Conservation (phyloP, 2,113 vertebrate species). For the Macaca fascicularis region DNA sequence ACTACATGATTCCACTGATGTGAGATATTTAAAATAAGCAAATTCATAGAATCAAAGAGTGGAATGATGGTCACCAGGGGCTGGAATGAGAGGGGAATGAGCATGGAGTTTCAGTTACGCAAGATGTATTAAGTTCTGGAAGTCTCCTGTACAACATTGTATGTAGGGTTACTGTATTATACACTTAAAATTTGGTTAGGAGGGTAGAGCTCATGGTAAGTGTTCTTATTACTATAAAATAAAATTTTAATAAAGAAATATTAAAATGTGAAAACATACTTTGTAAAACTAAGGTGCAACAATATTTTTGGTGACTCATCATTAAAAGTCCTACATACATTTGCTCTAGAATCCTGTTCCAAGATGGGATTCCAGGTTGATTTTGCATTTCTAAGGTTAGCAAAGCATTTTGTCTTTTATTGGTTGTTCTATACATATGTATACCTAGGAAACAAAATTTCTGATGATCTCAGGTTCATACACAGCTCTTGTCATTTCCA, state of each 20-base stretch:
- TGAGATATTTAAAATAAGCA: neutral
- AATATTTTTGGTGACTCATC: neutral
- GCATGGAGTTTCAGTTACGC: neutral
- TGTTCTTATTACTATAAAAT: neutral
- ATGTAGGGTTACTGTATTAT: neutral
- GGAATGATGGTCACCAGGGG: neutral
- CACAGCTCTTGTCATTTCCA: slow-evolving; percentile 34
- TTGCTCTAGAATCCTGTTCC: neutral
- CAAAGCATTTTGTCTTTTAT: neutral
- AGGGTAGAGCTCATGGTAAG: neutral
- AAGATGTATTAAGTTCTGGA: neutral
- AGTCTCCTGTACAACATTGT: neutral
- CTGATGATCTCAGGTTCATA: slow-evolving; percentile 12
- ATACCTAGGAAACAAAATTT: neutral
- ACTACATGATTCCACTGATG: neutral
- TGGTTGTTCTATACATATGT: neutral
- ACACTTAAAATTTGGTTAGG: neutral
- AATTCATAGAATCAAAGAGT: neutral
- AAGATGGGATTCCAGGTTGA: neutral
- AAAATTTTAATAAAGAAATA: neutral
- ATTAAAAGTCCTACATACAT: neutral
- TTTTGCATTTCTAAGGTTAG: neutral
- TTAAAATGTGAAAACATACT: neutral
- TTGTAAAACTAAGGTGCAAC: neutral
- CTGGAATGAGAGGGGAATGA: neutral